phyloP scores from a whole-genome alignment of 1,140 invertebrate genomes.

The Phenacoccus solenopsis region DNA sequence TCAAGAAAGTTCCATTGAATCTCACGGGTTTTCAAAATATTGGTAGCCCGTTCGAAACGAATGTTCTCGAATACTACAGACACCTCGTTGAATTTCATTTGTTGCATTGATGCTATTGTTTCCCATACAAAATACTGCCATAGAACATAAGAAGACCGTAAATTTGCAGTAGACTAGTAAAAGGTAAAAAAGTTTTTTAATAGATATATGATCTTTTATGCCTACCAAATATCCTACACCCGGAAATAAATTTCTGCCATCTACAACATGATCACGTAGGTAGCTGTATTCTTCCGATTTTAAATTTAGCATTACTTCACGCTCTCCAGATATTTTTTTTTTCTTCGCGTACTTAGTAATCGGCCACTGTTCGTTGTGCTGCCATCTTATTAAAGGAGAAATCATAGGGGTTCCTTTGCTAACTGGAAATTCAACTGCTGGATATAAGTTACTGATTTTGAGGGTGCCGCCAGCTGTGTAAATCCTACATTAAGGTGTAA shows the following conservation, averaged over 20 bases:
- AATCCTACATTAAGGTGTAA: conserved; percentile 37
- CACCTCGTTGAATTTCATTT: neutral
- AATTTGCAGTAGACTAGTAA: no score
- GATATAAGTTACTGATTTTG: conserved; percentile 45
- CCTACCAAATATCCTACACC: conserved; percentile 80
- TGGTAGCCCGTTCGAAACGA: neutral
- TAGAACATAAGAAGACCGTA: no score
- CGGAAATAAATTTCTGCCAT: conserved; percentile 83
- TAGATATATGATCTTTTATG: no score
- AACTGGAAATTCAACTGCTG: conserved; percentile 51
- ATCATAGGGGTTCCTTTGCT: conserved; percentile 56
- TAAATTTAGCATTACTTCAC: neutral
- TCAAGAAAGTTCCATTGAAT: no score
- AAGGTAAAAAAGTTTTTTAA: no score
- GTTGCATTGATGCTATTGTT: neutral
- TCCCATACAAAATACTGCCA: neutral
- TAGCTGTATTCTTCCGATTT: conserved; percentile 47
- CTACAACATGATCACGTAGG: conserved; percentile 74
- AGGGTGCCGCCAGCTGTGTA: conserved; percentile 50
- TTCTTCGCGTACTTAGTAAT: neutral
- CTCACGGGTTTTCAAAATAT: neutral
- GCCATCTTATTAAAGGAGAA: conserved; percentile 53
- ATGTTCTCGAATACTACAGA: neutral
- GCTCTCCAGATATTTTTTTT: neutral
- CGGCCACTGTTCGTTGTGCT: conserved; percentile 33